These are phyloP conservation scores for Cristatella mucedo DNA, from an alignment of 2,888 invertebrate species.

Conservation along the genomic window DNA sequence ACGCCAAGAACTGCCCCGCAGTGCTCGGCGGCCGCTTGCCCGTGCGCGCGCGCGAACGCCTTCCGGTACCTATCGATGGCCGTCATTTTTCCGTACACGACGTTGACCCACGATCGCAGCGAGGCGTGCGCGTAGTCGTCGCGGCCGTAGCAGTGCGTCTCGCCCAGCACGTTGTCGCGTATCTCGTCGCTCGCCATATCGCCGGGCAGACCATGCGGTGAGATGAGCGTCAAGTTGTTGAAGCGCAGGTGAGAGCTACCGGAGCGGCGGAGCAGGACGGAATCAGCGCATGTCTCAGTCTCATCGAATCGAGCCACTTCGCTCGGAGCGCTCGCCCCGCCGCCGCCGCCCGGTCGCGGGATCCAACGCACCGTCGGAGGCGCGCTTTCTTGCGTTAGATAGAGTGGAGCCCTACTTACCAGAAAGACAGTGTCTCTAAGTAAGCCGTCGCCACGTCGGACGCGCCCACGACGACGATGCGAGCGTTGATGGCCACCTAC, in stretches of 20 bases:
- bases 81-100: constrained; percentile 42
- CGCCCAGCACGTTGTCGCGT: constrained; percentile 22
- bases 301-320: too few species aligned
- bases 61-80: constrained; percentile 23
- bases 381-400: too few species aligned
- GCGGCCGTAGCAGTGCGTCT: constrained; percentile 25
- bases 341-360: too few species aligned
- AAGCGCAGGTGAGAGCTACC: constrained; percentile 46
- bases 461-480: constrained; percentile 39
- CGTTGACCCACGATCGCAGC: constrained; percentile 50
- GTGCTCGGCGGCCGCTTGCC: too few species aligned
- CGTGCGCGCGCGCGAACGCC: too few species aligned
- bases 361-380: too few species aligned
- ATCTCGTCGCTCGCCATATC: constrained; percentile 26
- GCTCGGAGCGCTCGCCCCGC: too few species aligned
- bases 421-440: constrained; percentile 34
- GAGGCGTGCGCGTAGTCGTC: constrained; percentile 43
- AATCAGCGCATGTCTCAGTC: too few species aligned
- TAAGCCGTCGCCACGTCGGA: constrained; percentile 35
- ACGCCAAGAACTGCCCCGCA: too few species aligned
- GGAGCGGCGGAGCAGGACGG: too few species aligned
- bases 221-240: constrained; percentile 54
- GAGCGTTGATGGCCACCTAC: constrained; percentile 36
- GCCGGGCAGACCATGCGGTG: constrained; percentile 48
- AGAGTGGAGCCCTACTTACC: too few species aligned